These are phyloP conservation scores for Petrolisthes cinctipes DNA, from an alignment of 2,888 invertebrate genomes.

Conservation along the genomic window DNA sequence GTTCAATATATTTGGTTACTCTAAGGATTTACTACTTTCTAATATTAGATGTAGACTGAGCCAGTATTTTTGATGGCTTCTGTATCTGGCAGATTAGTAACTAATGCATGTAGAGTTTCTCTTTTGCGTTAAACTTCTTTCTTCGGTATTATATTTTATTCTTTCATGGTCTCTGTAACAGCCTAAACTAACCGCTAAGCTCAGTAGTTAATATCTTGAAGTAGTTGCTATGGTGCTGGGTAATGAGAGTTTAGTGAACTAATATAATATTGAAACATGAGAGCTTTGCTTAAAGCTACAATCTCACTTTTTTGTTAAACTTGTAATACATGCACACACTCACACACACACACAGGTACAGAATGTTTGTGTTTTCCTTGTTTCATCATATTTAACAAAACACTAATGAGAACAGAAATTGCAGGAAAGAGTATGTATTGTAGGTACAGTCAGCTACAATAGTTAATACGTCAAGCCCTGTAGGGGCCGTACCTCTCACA, in stretches of 20 bases:
- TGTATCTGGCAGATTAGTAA: constrained; percentile 10
- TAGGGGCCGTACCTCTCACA: not conserved
- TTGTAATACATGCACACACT: no score
- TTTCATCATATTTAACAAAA: not conserved
- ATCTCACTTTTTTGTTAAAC: no score
- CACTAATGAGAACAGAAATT: not conserved
- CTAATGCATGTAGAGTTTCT: constrained; percentile 15
- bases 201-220: not conserved
- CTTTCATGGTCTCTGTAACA: constrained; percentile 58
- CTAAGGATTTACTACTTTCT: constrained; percentile 14
- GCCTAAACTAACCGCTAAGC: constrained; percentile 53
- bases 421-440: not conserved
- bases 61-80: not conserved
- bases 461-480: not conserved
- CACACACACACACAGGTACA: not conserved
- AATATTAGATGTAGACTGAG: not conserved
- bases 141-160: constrained; percentile 17
- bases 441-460: not conserved
- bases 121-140: constrained; percentile 19
- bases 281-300: no score
- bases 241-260: no score
- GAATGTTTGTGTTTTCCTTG: not conserved
- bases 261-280: no score
- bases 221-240: no score
- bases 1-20: constrained; percentile 11